Conservation (phyloP, 2,888 invertebrate genomes). For the Abrostola triplasia region DNA sequence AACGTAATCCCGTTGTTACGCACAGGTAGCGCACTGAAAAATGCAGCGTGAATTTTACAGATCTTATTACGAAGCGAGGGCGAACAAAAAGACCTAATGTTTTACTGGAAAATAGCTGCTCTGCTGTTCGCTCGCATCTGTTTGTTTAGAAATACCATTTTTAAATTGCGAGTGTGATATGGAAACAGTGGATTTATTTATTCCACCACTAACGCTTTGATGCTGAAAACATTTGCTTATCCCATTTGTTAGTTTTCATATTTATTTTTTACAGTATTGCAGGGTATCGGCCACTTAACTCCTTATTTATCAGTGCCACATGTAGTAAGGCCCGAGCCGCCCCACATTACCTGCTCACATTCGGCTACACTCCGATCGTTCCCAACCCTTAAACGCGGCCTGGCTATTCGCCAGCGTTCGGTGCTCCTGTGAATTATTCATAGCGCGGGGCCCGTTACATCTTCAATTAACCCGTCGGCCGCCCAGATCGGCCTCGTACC, state of each 20-base stretch:
- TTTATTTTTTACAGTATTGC: no score
- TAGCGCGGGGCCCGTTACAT: constrained; percentile 61
- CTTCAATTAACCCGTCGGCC: constrained; percentile 62
- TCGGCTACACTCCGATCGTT: constrained; percentile 38
- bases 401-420: constrained; percentile 53
- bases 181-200: constrained; percentile 4
- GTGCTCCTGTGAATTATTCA: constrained; percentile 61
- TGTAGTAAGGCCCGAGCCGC: constrained; percentile 12
- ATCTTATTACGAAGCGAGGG: constrained; percentile 25
- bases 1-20: constrained; percentile 3
- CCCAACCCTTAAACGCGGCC: constrained; percentile 49
- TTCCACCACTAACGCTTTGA: neutral
- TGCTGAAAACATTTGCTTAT: constrained; percentile 4
- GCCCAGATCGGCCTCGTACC: constrained; percentile 42
- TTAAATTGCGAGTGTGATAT: constrained; percentile 6
- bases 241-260: neutral
- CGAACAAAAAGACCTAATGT: constrained; percentile 18
- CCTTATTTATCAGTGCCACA: neutral
- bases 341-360: constrained; percentile 28
- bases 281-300: no score
- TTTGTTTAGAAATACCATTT: neutral
- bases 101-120: constrained; percentile 17
- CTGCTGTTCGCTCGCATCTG: neutral
- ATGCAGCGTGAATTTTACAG: constrained; percentile 18
- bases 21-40: constrained; percentile 24